These are phyloP conservation scores for Smithornis capensis DNA, from an alignment of 2,113 vertebrate species.

Conservation along the genomic window DNA sequence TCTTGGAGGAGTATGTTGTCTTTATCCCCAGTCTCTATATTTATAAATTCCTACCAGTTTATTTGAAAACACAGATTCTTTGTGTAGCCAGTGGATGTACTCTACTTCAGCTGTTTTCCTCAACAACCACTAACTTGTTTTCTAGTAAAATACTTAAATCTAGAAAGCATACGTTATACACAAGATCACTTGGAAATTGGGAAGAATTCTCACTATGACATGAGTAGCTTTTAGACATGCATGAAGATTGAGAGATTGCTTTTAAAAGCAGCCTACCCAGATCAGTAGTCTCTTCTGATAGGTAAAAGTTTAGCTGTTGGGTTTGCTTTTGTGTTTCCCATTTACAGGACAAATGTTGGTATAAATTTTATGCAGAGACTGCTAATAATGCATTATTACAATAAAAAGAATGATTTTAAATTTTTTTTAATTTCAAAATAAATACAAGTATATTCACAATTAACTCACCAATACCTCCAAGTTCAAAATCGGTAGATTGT, in stretches of 20 bases:
- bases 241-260: background rate
- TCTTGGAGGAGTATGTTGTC: background rate
- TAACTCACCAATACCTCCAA: background rate
- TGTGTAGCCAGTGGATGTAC: background rate
- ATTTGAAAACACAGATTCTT: slow-evolving; percentile 26
- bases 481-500: background rate
- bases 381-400: background rate
- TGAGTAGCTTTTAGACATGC: background rate
- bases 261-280: background rate
- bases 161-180: background rate
- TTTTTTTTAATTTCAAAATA: background rate
- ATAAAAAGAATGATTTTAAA: background rate
- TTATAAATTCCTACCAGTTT: slow-evolving; percentile 35
- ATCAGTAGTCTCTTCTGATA: background rate
- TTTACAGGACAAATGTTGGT: background rate
- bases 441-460: background rate
- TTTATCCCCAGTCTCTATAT: slow-evolving; percentile 16
- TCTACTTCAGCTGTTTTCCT: background rate
- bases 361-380: background rate
- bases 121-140: background rate
- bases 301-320: background rate
- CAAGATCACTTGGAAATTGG: background rate
- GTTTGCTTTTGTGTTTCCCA: background rate
- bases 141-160: background rate
- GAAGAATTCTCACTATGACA: background rate